A percentile compares a stretch with the other conserved stretches of the same genome.
Evolutionary conservation across 2,797 vertebrate genomes (phyloP).

Genomic region (Peromyscus aztecus): DNA sequence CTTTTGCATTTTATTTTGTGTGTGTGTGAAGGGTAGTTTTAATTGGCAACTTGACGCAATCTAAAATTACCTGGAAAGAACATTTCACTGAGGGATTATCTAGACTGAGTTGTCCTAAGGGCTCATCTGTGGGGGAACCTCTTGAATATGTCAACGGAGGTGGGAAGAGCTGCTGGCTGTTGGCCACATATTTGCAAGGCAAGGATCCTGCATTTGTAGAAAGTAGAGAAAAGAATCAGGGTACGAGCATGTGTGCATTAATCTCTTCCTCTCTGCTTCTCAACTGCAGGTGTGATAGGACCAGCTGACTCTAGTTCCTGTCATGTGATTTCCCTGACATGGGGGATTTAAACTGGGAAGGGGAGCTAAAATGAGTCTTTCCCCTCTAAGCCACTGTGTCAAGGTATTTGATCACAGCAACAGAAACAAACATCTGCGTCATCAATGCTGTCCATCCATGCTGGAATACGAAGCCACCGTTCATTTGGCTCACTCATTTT

Average conservation of each 20-base stretch:
- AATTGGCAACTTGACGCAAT: not conserved
- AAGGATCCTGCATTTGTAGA: not conserved
- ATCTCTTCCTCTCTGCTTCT: not conserved
- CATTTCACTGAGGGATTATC: not conserved
- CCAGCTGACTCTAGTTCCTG: not conserved
- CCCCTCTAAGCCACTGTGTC: not conserved
- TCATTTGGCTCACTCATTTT: not conserved
- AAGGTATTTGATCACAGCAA: not conserved
- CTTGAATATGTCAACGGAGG: not conserved
- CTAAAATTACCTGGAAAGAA: not conserved
- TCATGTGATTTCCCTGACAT: not conserved
- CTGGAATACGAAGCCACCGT: not conserved
- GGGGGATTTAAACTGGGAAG: not conserved
- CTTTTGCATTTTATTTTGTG: not conserved
- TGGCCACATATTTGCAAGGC: not conserved
- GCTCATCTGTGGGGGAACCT: too few species aligned
- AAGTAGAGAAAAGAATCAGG: not conserved
- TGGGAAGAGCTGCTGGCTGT: not conserved
- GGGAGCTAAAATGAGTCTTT: not conserved
- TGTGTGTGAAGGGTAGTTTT: not conserved
- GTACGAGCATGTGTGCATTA: too few species aligned
- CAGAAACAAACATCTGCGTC: not conserved
- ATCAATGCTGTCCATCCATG: not conserved
- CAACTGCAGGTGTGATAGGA: not conserved
- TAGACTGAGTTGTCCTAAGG: not conserved